Percentiles rank a stretch among this genome's conserved stretches.
These are phyloP conservation scores for Globia sparganii DNA, from an alignment of 2,888 invertebrate species.

Conservation along the genomic window DNA sequence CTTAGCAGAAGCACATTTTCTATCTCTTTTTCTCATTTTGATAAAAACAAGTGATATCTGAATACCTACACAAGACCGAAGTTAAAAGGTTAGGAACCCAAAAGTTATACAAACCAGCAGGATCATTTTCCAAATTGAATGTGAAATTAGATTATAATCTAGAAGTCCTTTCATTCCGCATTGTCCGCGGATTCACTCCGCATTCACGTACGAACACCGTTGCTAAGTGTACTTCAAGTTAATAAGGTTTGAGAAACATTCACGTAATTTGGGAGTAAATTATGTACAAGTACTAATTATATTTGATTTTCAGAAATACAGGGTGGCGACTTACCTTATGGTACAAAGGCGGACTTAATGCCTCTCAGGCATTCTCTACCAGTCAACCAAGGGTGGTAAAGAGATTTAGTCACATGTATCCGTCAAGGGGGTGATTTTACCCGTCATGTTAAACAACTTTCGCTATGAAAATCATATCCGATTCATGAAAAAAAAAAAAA, in stretches of 20 bases:
- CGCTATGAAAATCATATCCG: neutral
- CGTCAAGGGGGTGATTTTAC: neutral
- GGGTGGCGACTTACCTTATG: neutral
- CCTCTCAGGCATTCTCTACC: neutral
- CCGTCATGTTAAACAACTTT: neutral
- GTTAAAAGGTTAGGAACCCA: slow-evolving; percentile 39
- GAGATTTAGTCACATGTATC: neutral
- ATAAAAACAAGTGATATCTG: slow-evolving; percentile 33
- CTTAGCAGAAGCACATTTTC: neutral
- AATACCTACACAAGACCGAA: slow-evolving; percentile 41
- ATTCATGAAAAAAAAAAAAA: neutral
- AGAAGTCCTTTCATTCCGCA: slow-evolving; percentile 26
- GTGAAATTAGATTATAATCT: slow-evolving; percentile 62
- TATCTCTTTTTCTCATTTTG: slow-evolving; percentile 32
- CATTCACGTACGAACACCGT: neutral
- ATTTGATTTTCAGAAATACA: neutral
- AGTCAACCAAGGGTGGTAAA: neutral
- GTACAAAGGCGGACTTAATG: neutral
- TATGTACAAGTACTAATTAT: neutral
- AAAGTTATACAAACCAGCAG: slow-evolving; percentile 49
- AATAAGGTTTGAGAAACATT: slow-evolving; percentile 13
- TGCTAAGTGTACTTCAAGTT: slow-evolving; percentile 24
- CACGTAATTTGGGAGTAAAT: neutral
- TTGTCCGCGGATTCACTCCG: slow-evolving; percentile 42
- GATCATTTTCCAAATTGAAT: slow-evolving; percentile 61